A percentile compares a stretch with the other conserved stretches of the same genome.
These are phyloP conservation scores for Neoaliturus tenellus DNA, from an alignment of 2,888 invertebrate species.

Conservation along the genomic window DNA sequence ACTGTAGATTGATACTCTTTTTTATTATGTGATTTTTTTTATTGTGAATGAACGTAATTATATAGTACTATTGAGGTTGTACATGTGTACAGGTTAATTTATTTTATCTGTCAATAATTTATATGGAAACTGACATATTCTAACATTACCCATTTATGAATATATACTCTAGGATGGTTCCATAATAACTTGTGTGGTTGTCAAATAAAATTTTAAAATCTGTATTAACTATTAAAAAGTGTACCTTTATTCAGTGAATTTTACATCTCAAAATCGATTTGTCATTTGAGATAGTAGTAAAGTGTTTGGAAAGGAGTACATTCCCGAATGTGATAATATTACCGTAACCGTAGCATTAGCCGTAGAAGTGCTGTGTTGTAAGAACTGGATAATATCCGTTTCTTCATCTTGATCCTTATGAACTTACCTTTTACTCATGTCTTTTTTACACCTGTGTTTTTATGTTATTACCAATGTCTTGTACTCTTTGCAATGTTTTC, in stretches of 20 bases:
- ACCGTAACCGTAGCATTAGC: background rate
- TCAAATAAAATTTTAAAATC: background rate
- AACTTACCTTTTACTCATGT: too few relatives aligned
- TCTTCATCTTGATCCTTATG: too few relatives aligned
- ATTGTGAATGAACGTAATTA: background rate
- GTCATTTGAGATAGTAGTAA: background rate
- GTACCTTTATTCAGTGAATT: background rate
- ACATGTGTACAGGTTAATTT: constrained; percentile 9
- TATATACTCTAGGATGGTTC: background rate
- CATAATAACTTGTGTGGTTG: background rate
- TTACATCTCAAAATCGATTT: background rate
- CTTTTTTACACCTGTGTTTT: too few relatives aligned
- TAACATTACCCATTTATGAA: background rate
- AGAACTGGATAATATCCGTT: too few relatives aligned
- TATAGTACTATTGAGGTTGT: background rate
- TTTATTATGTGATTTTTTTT: too few relatives aligned
- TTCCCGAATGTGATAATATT: constrained; percentile 14
- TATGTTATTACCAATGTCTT: too few relatives aligned
- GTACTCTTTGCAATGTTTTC: too few relatives aligned
- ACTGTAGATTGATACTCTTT: too few relatives aligned
- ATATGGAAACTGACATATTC: background rate
- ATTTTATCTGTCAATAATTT: background rate
- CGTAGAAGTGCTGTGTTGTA: constrained; percentile 4
- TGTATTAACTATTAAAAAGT: background rate
- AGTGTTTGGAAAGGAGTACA: background rate